These are phyloP conservation scores for Druon quercuslanigerum DNA, from an alignment of 1,140 invertebrate species.

Conservation along the genomic window DNA sequence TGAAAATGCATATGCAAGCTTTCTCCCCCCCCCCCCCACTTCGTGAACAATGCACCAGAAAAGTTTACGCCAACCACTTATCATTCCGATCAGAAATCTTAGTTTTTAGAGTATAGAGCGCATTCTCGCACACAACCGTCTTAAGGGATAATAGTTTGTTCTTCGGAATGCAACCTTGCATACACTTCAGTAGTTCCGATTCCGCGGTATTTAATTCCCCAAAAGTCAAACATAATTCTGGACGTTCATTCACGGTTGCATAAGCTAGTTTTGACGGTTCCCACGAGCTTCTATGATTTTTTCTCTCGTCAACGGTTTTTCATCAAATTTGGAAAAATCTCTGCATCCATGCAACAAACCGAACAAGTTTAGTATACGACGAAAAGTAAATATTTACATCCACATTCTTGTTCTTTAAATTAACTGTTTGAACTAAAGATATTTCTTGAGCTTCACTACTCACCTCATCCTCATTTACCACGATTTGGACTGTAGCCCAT, in stretches of 20 bases:
- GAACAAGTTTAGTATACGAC: constrained; percentile 49
- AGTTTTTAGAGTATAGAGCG: constrained; percentile 47
- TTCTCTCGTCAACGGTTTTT: constrained; percentile 27
- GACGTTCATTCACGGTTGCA: constrained; percentile 31
- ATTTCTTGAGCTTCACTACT: constrained; percentile 39
- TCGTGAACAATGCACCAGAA: constrained; percentile 48
- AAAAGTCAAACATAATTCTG: constrained; percentile 38
- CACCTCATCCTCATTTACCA: too few relatives aligned
- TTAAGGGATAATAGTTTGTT: constrained; percentile 39
- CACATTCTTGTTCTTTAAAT: constrained; percentile 27
- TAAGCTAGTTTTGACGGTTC: not conserved
- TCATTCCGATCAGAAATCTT: constrained; percentile 47
- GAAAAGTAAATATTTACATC: constrained; percentile 44
- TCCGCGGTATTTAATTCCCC: constrained; percentile 49
- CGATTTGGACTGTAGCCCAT: not conserved
- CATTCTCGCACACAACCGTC: constrained; percentile 46
- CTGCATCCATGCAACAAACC: constrained; percentile 53
- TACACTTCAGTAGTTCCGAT: constrained; percentile 46
- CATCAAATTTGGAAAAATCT: constrained; percentile 52
- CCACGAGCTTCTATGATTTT: not conserved
- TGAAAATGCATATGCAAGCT: not conserved
- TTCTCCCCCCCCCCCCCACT: not conserved
- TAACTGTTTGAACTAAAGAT: constrained; percentile 16
- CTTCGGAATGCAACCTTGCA: constrained; percentile 45
- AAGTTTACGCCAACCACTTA: constrained; percentile 34